Base-by-base conservation (phyloP, 1,140 invertebrate species). In the Pachyrhynchus sulphureomaculatus region DNA sequence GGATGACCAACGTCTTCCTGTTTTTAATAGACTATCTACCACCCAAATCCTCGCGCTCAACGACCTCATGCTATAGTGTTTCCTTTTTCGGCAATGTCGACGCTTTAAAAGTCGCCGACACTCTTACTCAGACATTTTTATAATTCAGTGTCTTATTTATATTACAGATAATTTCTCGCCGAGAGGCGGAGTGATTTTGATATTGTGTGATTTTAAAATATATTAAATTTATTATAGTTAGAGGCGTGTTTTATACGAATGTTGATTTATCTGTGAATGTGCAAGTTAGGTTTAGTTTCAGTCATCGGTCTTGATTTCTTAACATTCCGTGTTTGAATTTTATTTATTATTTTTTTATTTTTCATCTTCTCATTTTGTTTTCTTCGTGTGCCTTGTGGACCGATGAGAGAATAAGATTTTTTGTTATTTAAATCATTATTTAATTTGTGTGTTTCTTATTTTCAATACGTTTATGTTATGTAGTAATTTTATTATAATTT, bases 401-500 rank as follows among this genome's bases (percentile, higher is more conserved):
- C 70, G 70, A 72, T 73, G 69, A 67, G 64, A 73, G 67, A 72
- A 72, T 71, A 69, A 37, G 70, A 72, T 71, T 70, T 71, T 75
- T 75, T 74, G 72, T 75, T 75, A 74, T 73, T 75, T 74, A 74
- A 75, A 74, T 69, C 70, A 74, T 74, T 75, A 75, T 74, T 75
- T 75, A 75, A 75, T 74, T 75, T 73, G 67, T 73, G 67, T 75
- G 72, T 76, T 76, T 75, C 68, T 72, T 67, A 72, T 67, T 72
- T 66, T 69, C 72, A 67, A 72, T 66, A 70, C 66, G 70, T 74
- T 73, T 74, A 76, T 76, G 75, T 76, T 76, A 76, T 75, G 58
- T 76, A 73, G 70, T 74, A 75, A 75, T 75, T 75, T 75, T 76
- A 74, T 73, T 75, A 73, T 75, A 74, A 76, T 76, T 75, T 75